Percentiles rank a stretch among this genome's conserved stretches.
phyloP scores from a whole-genome alignment of 2,888 invertebrate genomes.

The Callyntrura guangdongensis region DNA sequence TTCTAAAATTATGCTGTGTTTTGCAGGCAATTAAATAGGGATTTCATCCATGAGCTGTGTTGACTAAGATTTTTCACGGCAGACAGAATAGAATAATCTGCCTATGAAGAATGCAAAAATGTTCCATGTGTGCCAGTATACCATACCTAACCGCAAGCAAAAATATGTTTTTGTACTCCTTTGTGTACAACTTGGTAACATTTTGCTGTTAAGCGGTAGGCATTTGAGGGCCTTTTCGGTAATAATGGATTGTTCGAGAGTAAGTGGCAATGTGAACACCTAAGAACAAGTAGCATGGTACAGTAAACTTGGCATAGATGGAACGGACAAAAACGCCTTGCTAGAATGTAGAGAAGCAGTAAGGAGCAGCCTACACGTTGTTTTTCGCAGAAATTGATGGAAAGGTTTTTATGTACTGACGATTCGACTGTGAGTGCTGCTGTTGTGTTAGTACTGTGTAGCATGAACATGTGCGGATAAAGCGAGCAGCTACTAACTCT shows the following conservation, averaged over 20 bases:
- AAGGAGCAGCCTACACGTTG: not conserved
- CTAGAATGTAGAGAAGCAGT: not conserved
- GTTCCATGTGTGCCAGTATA: no score
- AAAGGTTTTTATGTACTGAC: not conserved
- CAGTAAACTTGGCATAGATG: no score
- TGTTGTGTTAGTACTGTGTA: not conserved
- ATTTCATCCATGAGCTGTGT: no score
- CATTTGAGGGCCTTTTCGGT: not conserved
- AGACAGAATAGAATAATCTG: no score
- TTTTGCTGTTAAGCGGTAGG: not conserved
- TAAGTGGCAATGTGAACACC: conserved; percentile 41
- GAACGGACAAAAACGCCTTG: conserved; percentile 22
- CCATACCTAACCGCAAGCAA: no score
- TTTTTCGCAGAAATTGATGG: conserved; percentile 33
- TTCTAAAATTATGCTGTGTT: no score
- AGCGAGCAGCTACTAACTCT: conserved; percentile 36
- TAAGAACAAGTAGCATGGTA: conserved; percentile 46
- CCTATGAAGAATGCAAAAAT: no score
- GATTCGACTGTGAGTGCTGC: no score
- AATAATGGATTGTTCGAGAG: conserved; percentile 36
- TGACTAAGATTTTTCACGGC: no score
- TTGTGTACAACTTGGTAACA: not conserved
- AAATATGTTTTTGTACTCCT: no score
- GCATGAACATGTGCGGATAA: conserved; percentile 21
- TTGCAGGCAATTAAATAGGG: no score